Conservation (phyloP, 2,113 vertebrate species). For the Chaetops frenatus region DNA sequence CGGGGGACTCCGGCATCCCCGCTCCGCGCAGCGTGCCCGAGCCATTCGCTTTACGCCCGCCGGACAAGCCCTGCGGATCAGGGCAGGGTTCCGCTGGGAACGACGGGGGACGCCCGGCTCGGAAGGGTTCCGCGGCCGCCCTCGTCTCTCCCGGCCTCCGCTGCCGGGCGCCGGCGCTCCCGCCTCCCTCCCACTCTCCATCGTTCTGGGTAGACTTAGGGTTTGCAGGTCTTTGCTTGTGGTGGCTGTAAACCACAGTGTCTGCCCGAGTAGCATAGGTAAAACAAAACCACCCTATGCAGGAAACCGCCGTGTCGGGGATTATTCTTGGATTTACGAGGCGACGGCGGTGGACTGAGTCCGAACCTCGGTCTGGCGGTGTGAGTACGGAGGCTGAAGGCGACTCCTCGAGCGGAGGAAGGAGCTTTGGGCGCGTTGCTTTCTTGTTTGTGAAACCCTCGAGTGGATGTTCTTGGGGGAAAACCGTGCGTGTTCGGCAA, state of each 20-base stretch:
- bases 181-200: background rate
- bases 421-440: background rate
- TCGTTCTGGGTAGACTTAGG: background rate
- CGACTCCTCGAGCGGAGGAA: background rate
- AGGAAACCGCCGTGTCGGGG: background rate
- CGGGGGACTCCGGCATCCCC: too few relatives aligned
- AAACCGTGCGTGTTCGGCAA: background rate
- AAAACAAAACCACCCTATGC: slow-evolving; percentile 39
- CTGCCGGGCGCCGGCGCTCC: background rate
- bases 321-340: background rate
- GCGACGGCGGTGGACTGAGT: background rate
- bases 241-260: background rate
- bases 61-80: background rate
- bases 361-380: background rate
- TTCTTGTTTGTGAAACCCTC: background rate
- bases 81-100: background rate
- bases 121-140: background rate
- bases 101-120: too few relatives aligned
- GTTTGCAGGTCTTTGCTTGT: background rate
- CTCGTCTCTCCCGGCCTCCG: background rate
- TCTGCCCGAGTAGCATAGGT: background rate
- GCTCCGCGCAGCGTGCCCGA: background rate
- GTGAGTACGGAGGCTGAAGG: background rate
- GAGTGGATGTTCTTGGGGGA: background rate
- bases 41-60: background rate